Evolutionary conservation across 2,113 vertebrate species (phyloP).

Genomic region (Brachypodius melanocephalos): DNA sequence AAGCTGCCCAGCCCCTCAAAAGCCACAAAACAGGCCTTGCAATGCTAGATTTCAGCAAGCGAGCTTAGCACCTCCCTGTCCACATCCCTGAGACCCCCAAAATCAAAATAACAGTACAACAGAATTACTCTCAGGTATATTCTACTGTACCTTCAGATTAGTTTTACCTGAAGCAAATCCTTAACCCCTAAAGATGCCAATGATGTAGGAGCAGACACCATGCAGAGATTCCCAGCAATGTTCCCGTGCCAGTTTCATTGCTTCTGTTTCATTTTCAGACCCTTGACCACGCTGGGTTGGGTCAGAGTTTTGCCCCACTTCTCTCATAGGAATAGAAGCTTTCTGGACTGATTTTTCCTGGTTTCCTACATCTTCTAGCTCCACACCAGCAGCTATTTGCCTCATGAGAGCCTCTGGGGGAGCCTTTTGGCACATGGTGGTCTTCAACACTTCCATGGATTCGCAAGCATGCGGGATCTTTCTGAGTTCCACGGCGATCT

Average conservation of each 20-base stretch:
- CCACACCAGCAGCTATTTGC: constrained; percentile 67
- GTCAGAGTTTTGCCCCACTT: neutral
- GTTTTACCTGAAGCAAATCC: constrained; percentile 54
- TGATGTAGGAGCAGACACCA: constrained; percentile 74
- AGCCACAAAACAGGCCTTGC: neutral
- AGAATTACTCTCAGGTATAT: neutral
- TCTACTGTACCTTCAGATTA: neutral
- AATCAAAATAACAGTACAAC: neutral
- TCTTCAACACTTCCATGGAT: constrained; percentile 65
- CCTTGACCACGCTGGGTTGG: neutral
- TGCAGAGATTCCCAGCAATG: constrained; percentile 82
- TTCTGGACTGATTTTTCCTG: neutral
- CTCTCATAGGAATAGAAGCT: neutral
- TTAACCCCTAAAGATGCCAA: constrained; percentile 77
- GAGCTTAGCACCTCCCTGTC: neutral
- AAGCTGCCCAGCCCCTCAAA: neutral
- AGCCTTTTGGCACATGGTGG: constrained; percentile 78
- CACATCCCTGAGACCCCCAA: neutral
- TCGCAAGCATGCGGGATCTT: constrained; percentile 75
- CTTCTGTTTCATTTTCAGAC: constrained; percentile 44
- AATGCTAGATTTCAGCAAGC: neutral
- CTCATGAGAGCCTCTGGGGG: constrained; percentile 74
- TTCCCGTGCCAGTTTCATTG: constrained; percentile 72
- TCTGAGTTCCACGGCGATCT: constrained; percentile 74
- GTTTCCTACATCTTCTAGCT: neutral